These are phyloP conservation scores for Semnornis frantzii DNA, from an alignment of 2,113 vertebrate species.

Conservation along the genomic window DNA sequence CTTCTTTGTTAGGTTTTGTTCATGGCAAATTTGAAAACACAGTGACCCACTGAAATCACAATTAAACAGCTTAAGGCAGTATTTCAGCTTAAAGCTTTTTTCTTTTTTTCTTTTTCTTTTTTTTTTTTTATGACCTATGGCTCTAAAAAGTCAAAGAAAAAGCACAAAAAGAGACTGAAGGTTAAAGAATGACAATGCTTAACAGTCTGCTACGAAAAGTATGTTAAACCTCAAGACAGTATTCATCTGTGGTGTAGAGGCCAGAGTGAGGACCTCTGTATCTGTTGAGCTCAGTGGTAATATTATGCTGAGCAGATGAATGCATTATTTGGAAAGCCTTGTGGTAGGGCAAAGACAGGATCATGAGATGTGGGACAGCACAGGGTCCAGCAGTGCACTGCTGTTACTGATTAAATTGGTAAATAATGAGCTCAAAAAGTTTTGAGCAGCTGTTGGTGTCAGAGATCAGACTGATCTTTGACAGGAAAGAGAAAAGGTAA, in stretches of 20 bases:
- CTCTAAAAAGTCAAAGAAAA: conserved; percentile 7
- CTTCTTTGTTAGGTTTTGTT: neutral
- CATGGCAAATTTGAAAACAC: neutral
- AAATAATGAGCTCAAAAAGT: conserved; percentile 11
- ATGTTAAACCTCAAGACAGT: neutral
- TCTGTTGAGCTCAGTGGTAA: neutral
- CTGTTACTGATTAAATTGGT: neutral
- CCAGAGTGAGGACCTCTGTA: neutral
- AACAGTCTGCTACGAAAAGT: neutral
- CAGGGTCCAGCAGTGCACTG: neutral
- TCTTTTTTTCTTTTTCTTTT: neutral
- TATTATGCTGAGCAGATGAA: neutral
- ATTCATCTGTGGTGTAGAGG: rapidly evolving
- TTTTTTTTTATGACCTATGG: neutral
- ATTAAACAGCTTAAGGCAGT: conserved; percentile 24
- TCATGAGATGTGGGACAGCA: neutral
- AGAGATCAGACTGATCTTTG: neutral
- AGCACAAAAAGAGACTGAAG: conserved; percentile 32
- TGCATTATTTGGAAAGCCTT: neutral
- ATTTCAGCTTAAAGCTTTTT: neutral
- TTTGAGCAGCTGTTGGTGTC: conserved; percentile 26
- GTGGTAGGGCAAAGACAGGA: neutral
- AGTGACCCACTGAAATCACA: conserved; percentile 14
- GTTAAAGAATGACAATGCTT: conserved; percentile 19
- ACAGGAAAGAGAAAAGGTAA: neutral